Evolutionary conservation across 2,888 invertebrate species (phyloP).

Genomic region (Argyra leucocephala): DNA sequence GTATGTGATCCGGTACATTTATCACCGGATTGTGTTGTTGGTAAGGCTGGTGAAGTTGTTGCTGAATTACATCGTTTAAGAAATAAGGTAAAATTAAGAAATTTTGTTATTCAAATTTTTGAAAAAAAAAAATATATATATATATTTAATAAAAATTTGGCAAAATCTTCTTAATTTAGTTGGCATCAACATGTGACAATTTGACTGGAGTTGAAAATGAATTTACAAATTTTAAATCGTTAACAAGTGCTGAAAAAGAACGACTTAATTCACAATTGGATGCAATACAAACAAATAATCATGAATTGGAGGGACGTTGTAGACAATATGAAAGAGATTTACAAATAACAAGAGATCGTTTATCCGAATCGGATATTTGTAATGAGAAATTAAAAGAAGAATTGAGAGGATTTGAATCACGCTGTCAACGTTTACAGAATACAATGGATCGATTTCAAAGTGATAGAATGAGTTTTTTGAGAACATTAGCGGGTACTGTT

Average conservation of each 20-base stretch:
- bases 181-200: slow-evolving; percentile 42
- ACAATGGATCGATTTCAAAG: slow-evolving; percentile 40
- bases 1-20: slow-evolving; percentile 56
- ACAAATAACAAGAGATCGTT: slow-evolving; percentile 60
- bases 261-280: slow-evolving; percentile 58
- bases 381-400: slow-evolving; percentile 48
- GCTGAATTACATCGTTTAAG: slow-evolving; percentile 61
- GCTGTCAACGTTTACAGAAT: slow-evolving; percentile 41
- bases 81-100: slow-evolving; percentile 41
- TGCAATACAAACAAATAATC: slow-evolving; percentile 48
- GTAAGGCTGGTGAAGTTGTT: slow-evolving; percentile 67
- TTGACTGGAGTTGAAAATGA: slow-evolving; percentile 42
- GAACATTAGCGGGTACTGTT: slow-evolving; percentile 37
- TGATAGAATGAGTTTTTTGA: slow-evolving; percentile 41
- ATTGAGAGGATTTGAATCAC: slow-evolving; percentile 42
- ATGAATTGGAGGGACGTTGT: slow-evolving; percentile 61
- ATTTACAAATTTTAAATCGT: slow-evolving; percentile 36
- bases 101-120: slow-evolving; percentile 8
- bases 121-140: slow-evolving; percentile 12
- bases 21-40: slow-evolving; percentile 62
- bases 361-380: slow-evolving; percentile 62
- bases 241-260: slow-evolving; percentile 55
- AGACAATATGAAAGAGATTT: slow-evolving; percentile 68
- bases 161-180: slow-evolving; percentile 15
- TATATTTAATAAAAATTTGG: slow-evolving; percentile 6